Conservation (phyloP, 2,113 vertebrate genomes). For the Phrynosoma blainvillii region DNA sequence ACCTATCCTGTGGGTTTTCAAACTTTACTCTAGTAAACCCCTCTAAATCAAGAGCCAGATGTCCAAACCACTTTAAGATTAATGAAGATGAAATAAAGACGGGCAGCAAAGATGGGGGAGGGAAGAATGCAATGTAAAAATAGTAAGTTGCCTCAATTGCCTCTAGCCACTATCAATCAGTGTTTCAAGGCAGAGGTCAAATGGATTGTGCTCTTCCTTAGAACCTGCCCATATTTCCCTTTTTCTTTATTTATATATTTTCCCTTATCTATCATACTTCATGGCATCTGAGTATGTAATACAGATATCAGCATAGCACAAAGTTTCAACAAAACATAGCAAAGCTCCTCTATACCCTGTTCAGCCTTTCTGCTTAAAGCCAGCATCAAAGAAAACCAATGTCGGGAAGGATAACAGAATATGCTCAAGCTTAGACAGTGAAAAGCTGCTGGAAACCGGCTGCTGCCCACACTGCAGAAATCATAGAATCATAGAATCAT, state of each 20-base stretch:
- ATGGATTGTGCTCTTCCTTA: background rate
- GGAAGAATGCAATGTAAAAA: background rate
- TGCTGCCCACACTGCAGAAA: no score
- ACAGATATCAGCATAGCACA: background rate
- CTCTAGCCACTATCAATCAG: constrained; percentile 5
- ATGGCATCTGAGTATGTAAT: background rate
- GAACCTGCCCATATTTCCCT: background rate
- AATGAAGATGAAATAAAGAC: constrained; percentile 13
- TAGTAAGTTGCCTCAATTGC: background rate
- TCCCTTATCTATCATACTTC: background rate
- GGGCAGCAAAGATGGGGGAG: background rate
- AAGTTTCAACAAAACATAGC: background rate
- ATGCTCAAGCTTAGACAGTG: background rate
- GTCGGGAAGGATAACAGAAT: background rate
- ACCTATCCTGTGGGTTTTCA: background rate
- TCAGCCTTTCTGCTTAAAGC: background rate
- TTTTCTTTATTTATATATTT: background rate
- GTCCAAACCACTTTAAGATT: background rate
- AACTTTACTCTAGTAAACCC: no score
- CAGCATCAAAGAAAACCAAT: background rate
- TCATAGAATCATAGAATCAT: no score
- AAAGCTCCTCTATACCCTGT: background rate
- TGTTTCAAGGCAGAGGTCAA: background rate
- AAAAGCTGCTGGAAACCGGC: background rate
- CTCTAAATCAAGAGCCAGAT: background rate